These are phyloP conservation scores for Drosophila helvetica DNA, from an alignment of 2,888 invertebrate species.

Conservation along the genomic window DNA sequence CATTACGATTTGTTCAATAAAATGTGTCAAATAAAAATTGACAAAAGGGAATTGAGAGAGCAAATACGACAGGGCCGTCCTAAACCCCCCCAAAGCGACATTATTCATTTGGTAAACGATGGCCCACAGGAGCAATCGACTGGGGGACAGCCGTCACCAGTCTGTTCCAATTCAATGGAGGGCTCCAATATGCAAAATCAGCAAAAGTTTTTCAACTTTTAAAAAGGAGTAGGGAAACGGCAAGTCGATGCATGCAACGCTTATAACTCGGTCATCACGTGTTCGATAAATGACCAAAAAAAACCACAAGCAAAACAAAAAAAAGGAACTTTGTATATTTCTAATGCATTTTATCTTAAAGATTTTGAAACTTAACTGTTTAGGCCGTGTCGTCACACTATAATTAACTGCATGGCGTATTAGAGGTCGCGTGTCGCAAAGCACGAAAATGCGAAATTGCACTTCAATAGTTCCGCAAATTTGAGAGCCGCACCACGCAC, in stretches of 20 bases:
- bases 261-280: conserved; percentile 31
- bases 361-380: conserved; percentile 31
- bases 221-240: not conserved
- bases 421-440: conserved; percentile 25
- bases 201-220: conserved; percentile 9
- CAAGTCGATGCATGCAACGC: not conserved
- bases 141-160: conserved; percentile 6
- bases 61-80: not conserved
- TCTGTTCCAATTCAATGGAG: conserved; percentile 33
- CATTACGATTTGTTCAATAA: conserved; percentile 61
- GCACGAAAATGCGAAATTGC: conserved; percentile 40
- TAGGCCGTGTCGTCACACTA: conserved; percentile 35
- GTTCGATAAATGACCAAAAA: conserved; percentile 10
- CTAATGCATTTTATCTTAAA: not conserved
- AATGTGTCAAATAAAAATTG: conserved; percentile 72
- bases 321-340: not conserved
- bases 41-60: conserved; percentile 48
- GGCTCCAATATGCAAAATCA: conserved; percentile 22
- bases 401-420: conserved; percentile 44
- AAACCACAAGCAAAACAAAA: not conserved
- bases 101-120: conserved; percentile 57
- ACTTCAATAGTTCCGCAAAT: conserved; percentile 17
- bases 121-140: conserved; percentile 2
- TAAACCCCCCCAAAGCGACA: conserved; percentile 17
- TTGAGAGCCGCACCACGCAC: conserved; percentile 23